Base-by-base conservation (phyloP, 1,140 invertebrate genomes). In the Pachypsylla venusta region DNA sequence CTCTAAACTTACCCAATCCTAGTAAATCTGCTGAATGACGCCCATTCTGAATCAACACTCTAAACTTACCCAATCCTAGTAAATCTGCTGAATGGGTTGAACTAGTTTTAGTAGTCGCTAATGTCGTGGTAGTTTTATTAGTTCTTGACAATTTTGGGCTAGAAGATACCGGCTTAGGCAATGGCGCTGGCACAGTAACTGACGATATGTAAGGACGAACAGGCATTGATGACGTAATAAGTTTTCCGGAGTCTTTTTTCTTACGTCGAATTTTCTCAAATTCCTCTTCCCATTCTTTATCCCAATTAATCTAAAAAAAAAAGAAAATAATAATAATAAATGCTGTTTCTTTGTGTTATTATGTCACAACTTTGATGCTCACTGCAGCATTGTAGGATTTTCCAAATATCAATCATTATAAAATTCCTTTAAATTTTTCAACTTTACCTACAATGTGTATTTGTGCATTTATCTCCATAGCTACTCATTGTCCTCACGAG, bases 211-310 rank as follows among this genome's bases (percentile, higher is more conserved):
- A 24, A n/a, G 39, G 40, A 20, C 54, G 54, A 2, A 56, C 39
- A 2, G 61, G 61, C 5, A 19, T 22, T 25, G 59, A 16, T 3
- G 58, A 35, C 25, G 48, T 48, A 54, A 57, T 64, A 27, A 14
- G 28, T 57, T 61, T 53, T 60, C 62, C 59, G 56, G 63, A 26
- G 13, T 65, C 62, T 12, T 25, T 76, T 74, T 65, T 82, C 76
- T 77, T 87, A 75, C 84, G 85, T 72, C 85, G 84, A 64, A 81
- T 78, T 65, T 87, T 87, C 69, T 89, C 84, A 56, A 87, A 79
- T 74, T 91, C 85, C 73, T 92, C 85, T 63, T 92, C 88, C 56
- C 92, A 82, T 68, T 89, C 88, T 69, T 89, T 87, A 64, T 89
- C 87, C 82, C 82, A 79, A 61, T 78, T 76, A 2, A 77, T 71